Conservation (phyloP, 2,113 vertebrate species). For the Morone chrysops region DNA sequence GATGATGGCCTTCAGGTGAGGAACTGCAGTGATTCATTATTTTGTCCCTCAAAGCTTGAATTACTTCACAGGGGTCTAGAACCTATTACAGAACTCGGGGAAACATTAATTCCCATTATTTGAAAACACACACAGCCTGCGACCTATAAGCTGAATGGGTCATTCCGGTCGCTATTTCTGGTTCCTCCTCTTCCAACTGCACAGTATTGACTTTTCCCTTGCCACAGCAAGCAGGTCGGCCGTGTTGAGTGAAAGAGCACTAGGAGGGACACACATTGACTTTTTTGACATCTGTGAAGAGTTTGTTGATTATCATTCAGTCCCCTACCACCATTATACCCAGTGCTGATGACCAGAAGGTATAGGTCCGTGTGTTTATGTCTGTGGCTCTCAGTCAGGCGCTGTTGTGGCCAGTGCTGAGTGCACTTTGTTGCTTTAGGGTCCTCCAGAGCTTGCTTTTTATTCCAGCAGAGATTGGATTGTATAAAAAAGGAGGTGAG, state of each 20-base stretch:
- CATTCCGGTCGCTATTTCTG: conserved; percentile 44
- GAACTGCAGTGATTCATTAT: conserved; percentile 57
- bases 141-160: conserved; percentile 53
- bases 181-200: conserved; percentile 46
- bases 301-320: conserved; percentile 62
- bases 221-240: conserved; percentile 29
- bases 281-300: conserved; percentile 66
- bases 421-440: conserved; percentile 67
- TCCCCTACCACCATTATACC: conserved; percentile 66
- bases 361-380: conserved; percentile 74
- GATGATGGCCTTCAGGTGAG: conserved; percentile 41
- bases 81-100: conserved; percentile 33
- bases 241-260: conserved; percentile 47
- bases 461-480: conserved; percentile 54
- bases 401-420: conserved; percentile 41
- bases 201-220: conserved; percentile 59
- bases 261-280: conserved; percentile 57
- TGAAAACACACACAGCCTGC: conserved; percentile 40
- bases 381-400: conserved; percentile 61
- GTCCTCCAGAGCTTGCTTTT: conserved; percentile 51
- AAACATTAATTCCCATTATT: conserved; percentile 54
- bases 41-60: conserved; percentile 53
- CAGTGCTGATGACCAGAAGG: conserved; percentile 45
- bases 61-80: conserved; percentile 53
- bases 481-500: conserved; percentile 31